A percentile compares a stretch with the other conserved stretches of the same genome.
phyloP scores from a whole-genome alignment of 2,888 invertebrate genomes.

The Drosophila macrothrix region DNA sequence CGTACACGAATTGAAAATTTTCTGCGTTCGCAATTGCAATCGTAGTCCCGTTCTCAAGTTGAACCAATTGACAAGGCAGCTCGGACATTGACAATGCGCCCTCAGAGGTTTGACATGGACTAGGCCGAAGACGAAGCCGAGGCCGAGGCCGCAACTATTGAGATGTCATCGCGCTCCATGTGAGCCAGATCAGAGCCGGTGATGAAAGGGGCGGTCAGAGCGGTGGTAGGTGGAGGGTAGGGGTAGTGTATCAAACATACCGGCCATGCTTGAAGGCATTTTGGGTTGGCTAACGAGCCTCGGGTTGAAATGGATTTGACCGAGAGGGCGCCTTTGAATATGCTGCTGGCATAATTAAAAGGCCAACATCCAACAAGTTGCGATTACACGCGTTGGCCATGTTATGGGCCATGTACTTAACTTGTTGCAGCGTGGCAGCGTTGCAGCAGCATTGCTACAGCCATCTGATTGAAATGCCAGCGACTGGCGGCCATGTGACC shows the following conservation, averaged over 20 bases:
- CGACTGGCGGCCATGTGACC: conserved; percentile 46
- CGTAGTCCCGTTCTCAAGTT: conserved; percentile 13
- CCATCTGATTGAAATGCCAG: conserved; percentile 74
- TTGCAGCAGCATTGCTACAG: conserved; percentile 9
- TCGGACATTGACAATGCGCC: conserved; percentile 75
- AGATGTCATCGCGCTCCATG: conserved; percentile 66
- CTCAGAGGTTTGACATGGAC: conserved; percentile 73
- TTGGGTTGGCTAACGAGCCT: conserved; percentile 60
- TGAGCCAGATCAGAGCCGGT: conserved; percentile 15
- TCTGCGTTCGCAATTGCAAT: conserved; percentile 40
- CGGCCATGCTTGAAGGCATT: conserved; percentile 49
- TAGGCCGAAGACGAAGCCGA: conserved; percentile 43
- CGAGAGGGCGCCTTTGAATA: conserved; percentile 62
- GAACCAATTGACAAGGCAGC: conserved; percentile 57
- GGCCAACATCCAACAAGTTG: conserved; percentile 66
- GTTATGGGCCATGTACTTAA: conserved; percentile 76
- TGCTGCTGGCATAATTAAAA: conserved; percentile 74
- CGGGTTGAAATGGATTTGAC: conserved; percentile 37
- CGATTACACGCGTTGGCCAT: conserved; percentile 79
- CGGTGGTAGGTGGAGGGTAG: neutral
- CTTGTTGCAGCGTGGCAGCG: conserved; percentile 45
- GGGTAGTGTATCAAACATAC: conserved; percentile 57
- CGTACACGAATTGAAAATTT: conserved; percentile 12
- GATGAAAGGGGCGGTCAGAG: neutral
- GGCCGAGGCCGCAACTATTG: conserved; percentile 68